Evolutionary conservation across 2,113 vertebrate genomes (phyloP).

Genomic region (Gymnorhina tibicen): DNA sequence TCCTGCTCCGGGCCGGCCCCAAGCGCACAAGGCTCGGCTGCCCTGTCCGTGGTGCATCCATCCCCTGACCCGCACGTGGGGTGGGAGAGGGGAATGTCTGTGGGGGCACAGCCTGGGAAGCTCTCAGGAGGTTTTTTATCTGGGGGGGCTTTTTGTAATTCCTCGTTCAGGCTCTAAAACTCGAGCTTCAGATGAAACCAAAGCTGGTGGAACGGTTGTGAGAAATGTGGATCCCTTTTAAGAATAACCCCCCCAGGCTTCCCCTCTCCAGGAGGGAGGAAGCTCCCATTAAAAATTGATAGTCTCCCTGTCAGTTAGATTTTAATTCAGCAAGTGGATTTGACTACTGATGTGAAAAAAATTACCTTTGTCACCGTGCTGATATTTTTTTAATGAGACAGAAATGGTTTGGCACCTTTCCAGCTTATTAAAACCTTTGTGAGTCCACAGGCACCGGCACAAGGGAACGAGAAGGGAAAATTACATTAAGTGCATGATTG

Average conservation of each 20-base stretch:
- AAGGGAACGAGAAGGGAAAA: neutral
- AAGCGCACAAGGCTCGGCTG: neutral
- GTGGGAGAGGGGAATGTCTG: fast-evolving
- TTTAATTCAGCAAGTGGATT: neutral
- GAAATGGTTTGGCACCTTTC: neutral
- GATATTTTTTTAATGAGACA: slow-evolving; percentile 33
- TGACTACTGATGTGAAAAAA: neutral
- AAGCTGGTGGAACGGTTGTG: fast-evolving
- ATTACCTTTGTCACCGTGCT: neutral
- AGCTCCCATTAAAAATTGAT: neutral
- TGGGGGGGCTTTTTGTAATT: neutral
- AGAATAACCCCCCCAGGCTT: neutral
- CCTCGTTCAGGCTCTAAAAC: neutral
- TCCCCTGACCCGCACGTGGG: fast-evolving
- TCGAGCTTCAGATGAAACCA: neutral
- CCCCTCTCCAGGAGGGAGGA: neutral
- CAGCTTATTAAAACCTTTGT: neutral
- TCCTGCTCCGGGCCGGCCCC: neutral
- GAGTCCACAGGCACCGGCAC: neutral
- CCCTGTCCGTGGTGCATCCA: fast-evolving
- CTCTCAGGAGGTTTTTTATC: neutral
- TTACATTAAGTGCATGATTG: neutral
- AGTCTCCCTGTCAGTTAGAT: neutral
- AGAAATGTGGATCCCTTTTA: neutral
- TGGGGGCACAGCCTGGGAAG: neutral